Evolutionary conservation across 1,140 invertebrate genomes (phyloP), one percentile per base, ranked within the genome.

Genomic region (Lordiphosa clarofinis): DNA sequence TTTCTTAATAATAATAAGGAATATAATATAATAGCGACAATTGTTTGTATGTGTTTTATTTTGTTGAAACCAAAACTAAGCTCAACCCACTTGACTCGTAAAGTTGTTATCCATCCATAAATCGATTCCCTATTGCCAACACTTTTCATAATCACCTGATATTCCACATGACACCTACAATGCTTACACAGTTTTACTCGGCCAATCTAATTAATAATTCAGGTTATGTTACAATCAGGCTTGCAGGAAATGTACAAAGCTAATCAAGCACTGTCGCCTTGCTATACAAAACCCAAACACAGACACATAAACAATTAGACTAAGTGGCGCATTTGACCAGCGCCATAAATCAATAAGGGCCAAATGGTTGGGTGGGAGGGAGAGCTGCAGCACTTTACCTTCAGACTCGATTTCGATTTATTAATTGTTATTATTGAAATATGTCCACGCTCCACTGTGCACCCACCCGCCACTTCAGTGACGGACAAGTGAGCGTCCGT

Each of bases 341-440:
- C 40, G 24, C 35, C 67, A 70, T 70, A 66, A 70, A 70, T 70
- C 67, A 70, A 70, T 70, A 58, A 46, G 43, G 38, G 36, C 36
- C 60, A 56, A 74, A 59, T 54, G 21, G 50, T 39, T 50, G 38
- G 49, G 55, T 57, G 75, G 71, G 64, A 53, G 38, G 24, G 8
- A 33, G 42, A 62, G 21, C 33, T 62, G 61, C 33, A 46, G 43
- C 9, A 42, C 12, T 21, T 21, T 35, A 33, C 35, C 11, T 48
- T 28, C 42, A 31, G 49, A 39, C 56, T 62, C 38, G 36, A 42
- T 55, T 58, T 71, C 59, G 46, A 64, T 82, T 75, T 75, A 67
- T 68, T 75, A 81, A 81, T 81, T 81, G 69, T 76, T 69, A 69
- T 69, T 76, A 68, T 72, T 81, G 55, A 71, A 62, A 56, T 55